A percentile compares a stretch with the other conserved stretches of the same genome.
These are phyloP conservation scores for Tachuris rubrigastra DNA, from an alignment of 2,113 vertebrate genomes.

Conservation along the genomic window DNA sequence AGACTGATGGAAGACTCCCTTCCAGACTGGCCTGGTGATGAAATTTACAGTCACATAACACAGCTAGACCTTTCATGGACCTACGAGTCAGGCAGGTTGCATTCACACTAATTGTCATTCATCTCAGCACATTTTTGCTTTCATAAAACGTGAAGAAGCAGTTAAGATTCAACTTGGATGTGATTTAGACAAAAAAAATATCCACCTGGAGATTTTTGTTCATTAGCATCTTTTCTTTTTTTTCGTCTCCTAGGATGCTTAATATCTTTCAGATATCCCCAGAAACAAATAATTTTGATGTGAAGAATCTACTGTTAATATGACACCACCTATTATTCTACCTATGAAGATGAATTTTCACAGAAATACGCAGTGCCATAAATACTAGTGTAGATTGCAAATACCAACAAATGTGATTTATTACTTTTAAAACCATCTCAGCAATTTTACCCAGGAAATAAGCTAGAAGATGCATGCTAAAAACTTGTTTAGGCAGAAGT, in stretches of 20 bases:
- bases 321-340: neutral
- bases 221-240: neutral
- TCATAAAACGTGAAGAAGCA: neutral
- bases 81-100: neutral
- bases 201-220: neutral
- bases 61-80: fast-evolving
- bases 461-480: neutral
- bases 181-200: neutral
- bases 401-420: neutral
- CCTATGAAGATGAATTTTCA: neutral
- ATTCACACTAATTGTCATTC: neutral
- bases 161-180: neutral
- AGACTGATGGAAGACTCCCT: neutral
- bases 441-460: neutral
- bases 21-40: neutral
- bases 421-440: neutral
- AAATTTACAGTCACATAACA: neutral
- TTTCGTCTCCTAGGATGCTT: neutral
- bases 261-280: neutral
- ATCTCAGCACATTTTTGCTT: neutral
- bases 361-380: neutral
- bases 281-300: neutral
- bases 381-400: neutral
- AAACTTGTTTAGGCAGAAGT: neutral
- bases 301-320: neutral